A percentile compares a stretch with the other conserved stretches of the same genome.
These are phyloP conservation scores for Teleopsis dalmanni DNA, from an alignment of 1,140 invertebrate genomes.

Conservation along the genomic window DNA sequence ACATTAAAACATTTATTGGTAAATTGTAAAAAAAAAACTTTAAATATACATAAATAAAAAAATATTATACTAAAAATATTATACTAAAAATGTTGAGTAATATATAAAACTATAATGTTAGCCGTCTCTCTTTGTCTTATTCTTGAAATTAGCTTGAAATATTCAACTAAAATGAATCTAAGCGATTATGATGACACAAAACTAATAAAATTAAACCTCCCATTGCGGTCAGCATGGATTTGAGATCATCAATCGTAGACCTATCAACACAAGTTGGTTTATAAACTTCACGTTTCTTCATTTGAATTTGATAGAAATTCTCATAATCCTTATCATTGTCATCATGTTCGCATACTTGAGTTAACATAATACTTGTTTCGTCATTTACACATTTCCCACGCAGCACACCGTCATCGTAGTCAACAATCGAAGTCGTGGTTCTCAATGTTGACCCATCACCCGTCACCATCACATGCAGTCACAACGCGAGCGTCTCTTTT, in stretches of 20 bases:
- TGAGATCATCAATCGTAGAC: neutral
- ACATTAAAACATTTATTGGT: too few species aligned
- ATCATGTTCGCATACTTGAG: constrained; percentile 3
- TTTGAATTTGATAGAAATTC: too few species aligned
- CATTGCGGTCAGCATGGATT: constrained; percentile 4
- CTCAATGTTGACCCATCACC: neutral
- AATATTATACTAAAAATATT: too few species aligned
- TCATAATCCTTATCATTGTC: neutral
- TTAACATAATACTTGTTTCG: constrained; percentile 10
- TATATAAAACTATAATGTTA: too few species aligned
- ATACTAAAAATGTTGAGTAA: too few species aligned
- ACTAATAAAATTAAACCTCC: constrained; percentile 5
- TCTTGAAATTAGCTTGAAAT: too few species aligned
- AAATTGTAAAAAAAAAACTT: too few species aligned
- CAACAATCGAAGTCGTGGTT: neutral
- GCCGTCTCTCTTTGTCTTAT: too few species aligned
- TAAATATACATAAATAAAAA: too few species aligned
- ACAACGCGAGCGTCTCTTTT: constrained; percentile 75
- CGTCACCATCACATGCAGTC: constrained; percentile 34
- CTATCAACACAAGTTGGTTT: too few species aligned
- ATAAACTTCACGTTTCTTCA: neutral
- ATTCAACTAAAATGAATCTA: constrained; percentile 4
- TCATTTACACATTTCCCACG: constrained; percentile 2
- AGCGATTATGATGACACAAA: constrained; percentile 5
- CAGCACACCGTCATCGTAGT: neutral